A percentile compares a stretch with the other conserved stretches of the same genome.
These are phyloP conservation scores for Spialia ferax DNA, from an alignment of 2,888 invertebrate genomes.

Conservation along the genomic window DNA sequence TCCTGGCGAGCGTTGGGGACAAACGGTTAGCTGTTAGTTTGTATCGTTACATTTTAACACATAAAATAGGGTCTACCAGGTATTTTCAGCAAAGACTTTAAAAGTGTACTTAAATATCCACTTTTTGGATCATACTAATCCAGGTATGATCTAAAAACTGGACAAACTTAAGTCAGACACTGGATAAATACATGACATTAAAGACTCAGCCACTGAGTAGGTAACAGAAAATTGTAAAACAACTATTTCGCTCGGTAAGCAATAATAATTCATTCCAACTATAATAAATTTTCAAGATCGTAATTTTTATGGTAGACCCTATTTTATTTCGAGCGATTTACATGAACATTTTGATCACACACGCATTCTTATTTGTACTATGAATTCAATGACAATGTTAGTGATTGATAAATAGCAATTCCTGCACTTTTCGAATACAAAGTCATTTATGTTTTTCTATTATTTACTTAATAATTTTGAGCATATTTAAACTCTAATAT, in stretches of 20 bases:
- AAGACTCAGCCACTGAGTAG: no score
- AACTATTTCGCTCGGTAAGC: background rate
- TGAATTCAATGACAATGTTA: conserved; percentile 42
- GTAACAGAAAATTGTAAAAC: no score
- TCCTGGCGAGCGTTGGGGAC: conserved; percentile 76
- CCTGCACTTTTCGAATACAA: background rate
- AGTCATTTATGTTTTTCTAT: conserved; percentile 9
- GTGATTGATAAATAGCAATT: conserved; percentile 24
- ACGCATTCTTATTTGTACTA: background rate
- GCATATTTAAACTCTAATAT: no score
- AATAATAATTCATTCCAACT: background rate
- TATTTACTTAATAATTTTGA: no score
- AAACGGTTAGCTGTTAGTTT: conserved; percentile 55
- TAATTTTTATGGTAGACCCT: background rate
- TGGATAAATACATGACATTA: background rate
- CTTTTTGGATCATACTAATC: no score
- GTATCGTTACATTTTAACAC: conserved; percentile 5
- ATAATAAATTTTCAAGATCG: background rate
- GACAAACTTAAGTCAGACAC: background rate
- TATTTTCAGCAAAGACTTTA: no score
- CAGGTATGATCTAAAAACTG: no score
- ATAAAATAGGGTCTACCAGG: background rate
- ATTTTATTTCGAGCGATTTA: background rate
- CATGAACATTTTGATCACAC: conserved; percentile 24
- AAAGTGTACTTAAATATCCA: no score